Evolutionary conservation across 2,113 vertebrate genomes (phyloP).

Genomic region (Brachirus orientalis): DNA sequence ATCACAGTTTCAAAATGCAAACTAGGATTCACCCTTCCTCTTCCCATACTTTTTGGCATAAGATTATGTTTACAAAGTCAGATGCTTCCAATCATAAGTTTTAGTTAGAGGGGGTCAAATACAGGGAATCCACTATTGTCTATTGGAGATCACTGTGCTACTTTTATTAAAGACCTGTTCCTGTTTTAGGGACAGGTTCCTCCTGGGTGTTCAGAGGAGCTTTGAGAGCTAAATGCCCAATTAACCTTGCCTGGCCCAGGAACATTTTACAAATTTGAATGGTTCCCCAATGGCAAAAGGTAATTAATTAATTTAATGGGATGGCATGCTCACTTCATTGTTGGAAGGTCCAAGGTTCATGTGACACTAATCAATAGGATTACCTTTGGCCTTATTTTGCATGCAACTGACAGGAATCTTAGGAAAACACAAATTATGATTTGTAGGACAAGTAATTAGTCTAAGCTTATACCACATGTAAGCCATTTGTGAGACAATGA

Average conservation of each 20-base stretch:
- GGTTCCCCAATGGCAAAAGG: conserved; percentile 76
- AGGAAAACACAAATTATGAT: conserved; percentile 67
- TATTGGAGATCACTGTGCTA: conserved; percentile 73
- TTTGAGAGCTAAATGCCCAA: conserved; percentile 77
- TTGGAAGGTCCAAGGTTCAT: conserved; percentile 71
- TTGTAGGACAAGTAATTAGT: conserved; percentile 67
- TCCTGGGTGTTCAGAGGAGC: conserved; percentile 70
- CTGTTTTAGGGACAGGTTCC: conserved; percentile 73
- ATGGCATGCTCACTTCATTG: conserved; percentile 70
- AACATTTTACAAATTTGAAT: conserved; percentile 79
- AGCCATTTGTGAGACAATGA: conserved; percentile 15
- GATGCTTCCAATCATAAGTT: conserved; percentile 46
- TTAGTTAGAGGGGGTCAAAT: conserved; percentile 40
- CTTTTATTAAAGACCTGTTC: conserved; percentile 69
- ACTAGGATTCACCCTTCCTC: conserved; percentile 41
- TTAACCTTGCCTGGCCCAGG: conserved; percentile 80
- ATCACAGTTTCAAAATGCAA: conserved; percentile 61
- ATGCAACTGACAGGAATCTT: conserved; percentile 50
- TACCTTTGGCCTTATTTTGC: conserved; percentile 72
- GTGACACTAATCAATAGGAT: conserved; percentile 71
- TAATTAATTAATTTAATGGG: conserved; percentile 80
- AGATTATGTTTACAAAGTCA: conserved; percentile 19
- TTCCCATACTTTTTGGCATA: conserved; percentile 37
- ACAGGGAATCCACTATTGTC: conserved; percentile 46
- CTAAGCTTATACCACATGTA: conserved; percentile 16